Evolutionary conservation across 1,140 invertebrate genomes (phyloP), one percentile per base, ranked within the genome.

Genomic region (Magallana angulata): DNA sequence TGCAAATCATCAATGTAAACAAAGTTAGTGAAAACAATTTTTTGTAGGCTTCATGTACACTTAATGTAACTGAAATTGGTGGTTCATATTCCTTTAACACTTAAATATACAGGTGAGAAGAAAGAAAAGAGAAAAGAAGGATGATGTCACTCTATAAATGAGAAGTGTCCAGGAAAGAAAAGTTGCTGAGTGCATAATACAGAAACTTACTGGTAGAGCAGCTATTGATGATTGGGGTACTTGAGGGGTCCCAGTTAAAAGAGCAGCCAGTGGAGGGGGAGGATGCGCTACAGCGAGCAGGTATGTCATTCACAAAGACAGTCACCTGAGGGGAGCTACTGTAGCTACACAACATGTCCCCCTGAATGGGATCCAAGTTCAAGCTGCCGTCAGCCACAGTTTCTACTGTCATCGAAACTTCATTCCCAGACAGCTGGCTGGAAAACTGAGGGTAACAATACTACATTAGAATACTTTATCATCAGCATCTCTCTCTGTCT

Each of bases 281-380:
- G n/a, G 16, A 36, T 11, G 88, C 91, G 9, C 76, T 18, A 83
- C 91, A 93, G n/a, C 81, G 57, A 18, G 87, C 85, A 9, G 90
- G 90, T 11, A 93, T 88, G 24, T 89, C 88, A 87, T 93, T 93
- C 24, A 91, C 84, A 14, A 76, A 80, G 6, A 90, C 87, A 48
- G 85, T 85, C 57, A 92, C 92, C 90, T 93, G 92, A 8, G 93
- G 91, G 48, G 86, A 88, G 11, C 59, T 14, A 81, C 93, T 89
- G 16, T 88, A 57, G 14, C 91, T 92, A 82, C 90, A 59, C 30
- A 93, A 83, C 86, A 93, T 89, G 80, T 93, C 92, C 11, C 92
- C 93, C 14, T 89, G 86, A 8, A 94, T 92, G 9, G 92, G 92
- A 60, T 90, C 82, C 30, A 86, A 89, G 85, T 68, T 87, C 36